A percentile compares a stretch with the other conserved stretches of the same genome.
Conservation (phyloP, 2,888 invertebrate genomes). For the Perdita meconis region DNA sequence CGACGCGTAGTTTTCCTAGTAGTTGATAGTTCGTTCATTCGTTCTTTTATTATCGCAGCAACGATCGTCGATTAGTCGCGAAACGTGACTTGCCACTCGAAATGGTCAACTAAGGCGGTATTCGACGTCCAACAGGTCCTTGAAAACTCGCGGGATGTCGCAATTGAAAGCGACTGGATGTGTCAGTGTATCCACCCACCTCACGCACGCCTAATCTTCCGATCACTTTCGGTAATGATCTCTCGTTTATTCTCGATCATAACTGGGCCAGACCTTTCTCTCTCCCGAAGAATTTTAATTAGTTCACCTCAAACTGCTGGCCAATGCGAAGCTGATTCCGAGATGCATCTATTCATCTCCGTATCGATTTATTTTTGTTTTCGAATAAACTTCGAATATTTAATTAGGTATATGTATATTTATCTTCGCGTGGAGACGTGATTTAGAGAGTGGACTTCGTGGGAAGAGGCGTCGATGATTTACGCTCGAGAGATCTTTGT, state of each 20-base stretch:
- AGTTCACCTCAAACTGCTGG: slow-evolving; percentile 6
- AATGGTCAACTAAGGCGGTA: not conserved
- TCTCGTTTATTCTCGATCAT: slow-evolving; percentile 54
- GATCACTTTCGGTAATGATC: slow-evolving; percentile 65
- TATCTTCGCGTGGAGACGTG: too few relatives aligned
- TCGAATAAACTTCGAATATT: too few relatives aligned
- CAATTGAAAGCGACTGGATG: slow-evolving; percentile 50
- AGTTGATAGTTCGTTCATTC: not conserved
- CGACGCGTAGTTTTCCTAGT: not conserved
- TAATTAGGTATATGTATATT: too few relatives aligned
- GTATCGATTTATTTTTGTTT: too few relatives aligned
- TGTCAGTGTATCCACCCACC: slow-evolving; percentile 49
- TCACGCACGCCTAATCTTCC: slow-evolving; percentile 58
- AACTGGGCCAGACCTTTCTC: slow-evolving; percentile 58
- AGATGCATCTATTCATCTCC: too few relatives aligned
- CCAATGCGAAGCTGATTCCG: too few relatives aligned
- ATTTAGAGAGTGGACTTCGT: too few relatives aligned
- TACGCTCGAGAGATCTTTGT: too few relatives aligned
- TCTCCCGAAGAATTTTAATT: slow-evolving; percentile 50
- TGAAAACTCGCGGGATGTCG: slow-evolving; percentile 58
- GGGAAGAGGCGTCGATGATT: too few relatives aligned
- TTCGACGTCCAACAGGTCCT: slow-evolving; percentile 53
- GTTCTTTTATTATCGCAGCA: not conserved
- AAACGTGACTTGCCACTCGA: slow-evolving; percentile 48
- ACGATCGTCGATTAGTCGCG: slow-evolving; percentile 26